Base-by-base conservation (phyloP, 2,888 invertebrate species). In the Watsonalla binaria region DNA sequence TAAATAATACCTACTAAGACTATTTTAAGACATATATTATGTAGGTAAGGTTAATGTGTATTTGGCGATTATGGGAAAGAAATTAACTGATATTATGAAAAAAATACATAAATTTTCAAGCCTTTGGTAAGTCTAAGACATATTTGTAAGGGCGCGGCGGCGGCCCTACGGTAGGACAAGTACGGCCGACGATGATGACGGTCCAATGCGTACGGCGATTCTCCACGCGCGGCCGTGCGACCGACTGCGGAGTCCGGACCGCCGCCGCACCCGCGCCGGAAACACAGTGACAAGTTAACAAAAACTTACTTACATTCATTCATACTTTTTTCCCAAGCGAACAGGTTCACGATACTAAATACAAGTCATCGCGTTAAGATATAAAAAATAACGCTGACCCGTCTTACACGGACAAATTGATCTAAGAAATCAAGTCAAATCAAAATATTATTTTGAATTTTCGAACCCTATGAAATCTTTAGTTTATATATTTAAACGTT, bases 291-390 rank as follows among this genome's bases (percentile, higher is more conserved):
- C 89, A 88, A 86, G 87, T 87, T 74, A 76, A 90, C 88, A 90
- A 90, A 90, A 90, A 90, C 83, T 79, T 66, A 80, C 81, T 83
- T 84, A 82, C 89, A 87, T 89, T 89, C 86, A 88, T 83, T 89
- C 86, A 88, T 83, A 74, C 59, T 77, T 86, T 86, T 88, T 83
- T 76, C 68, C 73, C 74, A 74, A 59, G 71, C 60, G 68, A 80
- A 83, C 87, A 82, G 84, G 84, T 84, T 80, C 75, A 76, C 65
- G 64, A 73, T 70, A 48, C 51, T 52, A 60, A 65, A 59, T 53
- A 57, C 45, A 49, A 56, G 57, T 56, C 57, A 60, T 56, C 42
- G 46, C 34, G 57, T 61, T 51, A 54, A 24, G 45, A 37, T 51
- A 42, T 45, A 51, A 52, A 24, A 46, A 54, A 56, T 47, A 47